A percentile compares a stretch with the other conserved stretches of the same genome.
Evolutionary conservation across 2,797 vertebrate species (phyloP).

Genomic region (Sebastes minor): DNA sequence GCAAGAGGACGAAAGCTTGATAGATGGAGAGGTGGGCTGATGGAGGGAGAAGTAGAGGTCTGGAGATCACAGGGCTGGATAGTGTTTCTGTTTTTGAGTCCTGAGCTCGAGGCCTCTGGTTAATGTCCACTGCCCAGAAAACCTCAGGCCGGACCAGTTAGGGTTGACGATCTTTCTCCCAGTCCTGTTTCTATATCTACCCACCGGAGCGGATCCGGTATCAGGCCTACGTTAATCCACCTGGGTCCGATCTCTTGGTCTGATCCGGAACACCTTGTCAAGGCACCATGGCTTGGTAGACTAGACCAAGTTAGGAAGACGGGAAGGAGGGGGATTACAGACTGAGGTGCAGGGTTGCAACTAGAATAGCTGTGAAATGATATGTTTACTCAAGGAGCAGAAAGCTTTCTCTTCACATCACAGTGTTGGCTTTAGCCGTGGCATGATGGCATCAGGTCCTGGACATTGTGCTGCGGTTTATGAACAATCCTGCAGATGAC

Average conservation of each 20-base stretch:
- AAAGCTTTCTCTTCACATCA: slow-evolving; percentile 41
- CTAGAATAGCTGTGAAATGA: slow-evolving; percentile 55
- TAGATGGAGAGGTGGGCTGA: slow-evolving; percentile 65
- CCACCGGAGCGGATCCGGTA: slow-evolving; percentile 58
- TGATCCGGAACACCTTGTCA: slow-evolving; percentile 63
- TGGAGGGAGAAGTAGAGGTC: slow-evolving; percentile 64
- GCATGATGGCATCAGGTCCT: slow-evolving; percentile 36
- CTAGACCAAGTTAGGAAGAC: slow-evolving; percentile 17
- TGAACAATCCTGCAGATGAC: slow-evolving; percentile 23
- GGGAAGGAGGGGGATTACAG: slow-evolving; percentile 6
- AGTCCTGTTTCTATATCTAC: slow-evolving; percentile 57
- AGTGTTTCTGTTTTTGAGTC: slow-evolving; percentile 66
- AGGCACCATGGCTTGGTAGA: slow-evolving; percentile 31
- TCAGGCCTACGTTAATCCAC: slow-evolving; percentile 45
- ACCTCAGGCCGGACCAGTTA: slow-evolving; percentile 21
- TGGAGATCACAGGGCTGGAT: slow-evolving; percentile 72
- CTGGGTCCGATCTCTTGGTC: slow-evolving; percentile 45
- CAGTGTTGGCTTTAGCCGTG: slow-evolving; percentile 19
- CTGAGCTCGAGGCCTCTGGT: slow-evolving; percentile 65
- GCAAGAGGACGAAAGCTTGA: slow-evolving; percentile 50
- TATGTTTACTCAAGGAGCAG: slow-evolving; percentile 55
- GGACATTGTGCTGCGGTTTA: slow-evolving; percentile 22
- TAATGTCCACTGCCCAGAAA: slow-evolving; percentile 67
- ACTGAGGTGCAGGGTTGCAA: slow-evolving; percentile 35
- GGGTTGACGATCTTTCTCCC: slow-evolving; percentile 40